Conservation (phyloP, 2,113 vertebrate genomes). For the Hiodon tergisus region DNA sequence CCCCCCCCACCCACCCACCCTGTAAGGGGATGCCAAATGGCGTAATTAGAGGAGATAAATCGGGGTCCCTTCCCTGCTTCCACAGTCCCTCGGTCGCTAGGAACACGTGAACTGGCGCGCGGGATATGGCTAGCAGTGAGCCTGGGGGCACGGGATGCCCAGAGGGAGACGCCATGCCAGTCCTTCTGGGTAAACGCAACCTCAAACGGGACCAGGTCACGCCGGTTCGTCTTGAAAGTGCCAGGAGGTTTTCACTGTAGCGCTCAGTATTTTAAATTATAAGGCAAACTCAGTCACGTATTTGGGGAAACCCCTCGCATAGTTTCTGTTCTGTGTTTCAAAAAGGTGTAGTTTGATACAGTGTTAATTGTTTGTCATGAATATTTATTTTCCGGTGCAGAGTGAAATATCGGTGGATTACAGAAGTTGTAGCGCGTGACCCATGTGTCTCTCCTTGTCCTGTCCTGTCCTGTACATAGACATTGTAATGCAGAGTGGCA, state of each 20-base stretch:
- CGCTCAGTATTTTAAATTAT: neutral
- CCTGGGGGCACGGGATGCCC: constrained; percentile 20
- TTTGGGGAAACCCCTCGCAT: neutral
- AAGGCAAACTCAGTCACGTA: neutral
- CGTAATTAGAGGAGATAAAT: constrained; percentile 27
- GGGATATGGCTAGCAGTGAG: constrained; percentile 37
- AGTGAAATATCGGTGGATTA: neutral
- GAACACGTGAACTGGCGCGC: constrained; percentile 23
- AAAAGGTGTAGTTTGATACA: no score
- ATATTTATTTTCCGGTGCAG: neutral
- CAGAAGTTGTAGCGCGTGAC: neutral
- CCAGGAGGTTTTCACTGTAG: neutral
- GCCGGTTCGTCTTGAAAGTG: neutral
- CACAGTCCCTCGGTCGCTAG: constrained; percentile 15
- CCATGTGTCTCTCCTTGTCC: neutral
- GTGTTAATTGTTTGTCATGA: neutral
- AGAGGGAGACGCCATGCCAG: neutral
- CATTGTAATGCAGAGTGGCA: neutral
- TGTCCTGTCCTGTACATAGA: neutral
- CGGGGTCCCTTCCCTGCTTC: neutral
- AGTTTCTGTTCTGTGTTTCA: no score
- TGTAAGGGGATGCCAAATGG: neutral
- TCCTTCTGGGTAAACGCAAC: neutral
- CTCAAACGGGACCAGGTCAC: neutral
- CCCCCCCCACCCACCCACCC: constrained; percentile 24